These are phyloP conservation scores for Micromys minutus DNA, from an alignment of 2,113 vertebrate genomes.

Conservation along the genomic window DNA sequence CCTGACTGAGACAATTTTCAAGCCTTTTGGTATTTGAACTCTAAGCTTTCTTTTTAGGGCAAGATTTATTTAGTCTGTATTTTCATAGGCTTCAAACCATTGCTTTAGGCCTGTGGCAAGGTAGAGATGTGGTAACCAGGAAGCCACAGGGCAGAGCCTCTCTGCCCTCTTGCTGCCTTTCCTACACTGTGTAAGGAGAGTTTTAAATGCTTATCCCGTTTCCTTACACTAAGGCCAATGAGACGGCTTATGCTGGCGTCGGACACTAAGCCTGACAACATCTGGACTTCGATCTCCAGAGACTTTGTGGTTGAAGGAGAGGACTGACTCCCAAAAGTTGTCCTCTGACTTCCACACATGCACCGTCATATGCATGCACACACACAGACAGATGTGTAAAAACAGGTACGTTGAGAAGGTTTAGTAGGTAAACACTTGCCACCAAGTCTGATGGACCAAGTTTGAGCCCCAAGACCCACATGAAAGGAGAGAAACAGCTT, in stretches of 20 bases:
- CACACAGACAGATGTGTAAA: not conserved
- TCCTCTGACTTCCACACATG: not conserved
- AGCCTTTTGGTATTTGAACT: not conserved
- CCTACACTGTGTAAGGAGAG: not conserved
- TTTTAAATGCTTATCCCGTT: not conserved
- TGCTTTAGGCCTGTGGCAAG: not conserved
- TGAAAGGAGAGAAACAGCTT: not conserved
- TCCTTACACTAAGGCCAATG: not conserved
- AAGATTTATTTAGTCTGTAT: not conserved
- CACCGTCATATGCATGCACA: not conserved
- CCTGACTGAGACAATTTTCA: no score
- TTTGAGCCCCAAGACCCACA: not conserved
- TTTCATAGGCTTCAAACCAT: not conserved
- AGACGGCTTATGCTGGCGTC: not conserved
- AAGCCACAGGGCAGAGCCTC: no score
- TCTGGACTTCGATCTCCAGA: not conserved
- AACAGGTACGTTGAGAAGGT: not conserved
- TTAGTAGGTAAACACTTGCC: not conserved
- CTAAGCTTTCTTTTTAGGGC: not conserved
- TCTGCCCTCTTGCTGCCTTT: not conserved
- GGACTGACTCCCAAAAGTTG: not conserved
- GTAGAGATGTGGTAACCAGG: not conserved
- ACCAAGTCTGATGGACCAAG: not conserved
- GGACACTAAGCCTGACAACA: not conserved
- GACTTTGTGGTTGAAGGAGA: not conserved